Base-by-base conservation (phyloP, 2,888 invertebrate genomes). In the Ectemnius lituratus region DNA sequence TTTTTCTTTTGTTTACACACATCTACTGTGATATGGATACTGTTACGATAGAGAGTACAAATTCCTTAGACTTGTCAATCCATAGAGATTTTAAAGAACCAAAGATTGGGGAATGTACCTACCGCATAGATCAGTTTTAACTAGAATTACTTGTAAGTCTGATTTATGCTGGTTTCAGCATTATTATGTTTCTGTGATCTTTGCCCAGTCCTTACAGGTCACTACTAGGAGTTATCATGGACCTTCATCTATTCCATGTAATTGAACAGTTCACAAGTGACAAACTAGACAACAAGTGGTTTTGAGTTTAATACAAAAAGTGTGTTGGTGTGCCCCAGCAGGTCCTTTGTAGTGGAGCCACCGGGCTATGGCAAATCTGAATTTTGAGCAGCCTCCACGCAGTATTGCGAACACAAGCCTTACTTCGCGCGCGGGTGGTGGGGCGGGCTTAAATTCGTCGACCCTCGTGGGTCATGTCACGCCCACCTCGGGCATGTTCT, bases 331-430 rank as follows among this genome's bases (percentile, higher is more conserved):
- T 84, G 85, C 77, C 82, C 80, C 74, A 84, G 79, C 84, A 85
- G 85, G 83, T 85, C 82, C 78, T 78, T 78, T 83, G 84, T 85
- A 86, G 86, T 81, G 88, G 84, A 85, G 89, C 86, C 87, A 87
- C 76, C 92, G 93, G 96, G 96, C 95, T 94, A 97, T 97, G 96
- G 97, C 97, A 93, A 97, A 96, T 94, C 94, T 97, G 94, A 97
- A 97, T 93, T 96, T 96, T 93, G 95, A 95, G 92, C 95, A 95
- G 93, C 95, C 95, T 88, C 96, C 96, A 92, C 94, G 97, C 93
- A 97, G 95, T 93, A 95, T 97, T 93, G 95, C 96, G 91, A 95
- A 95, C 92, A 94, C 93, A 88, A 94, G 94, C 91, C 93, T 95
- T 90, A 93, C 93, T 88, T 93, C 94, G 91, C 93, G 93, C 79